Conservation (phyloP, 2,888 invertebrate genomes). For the Acronicta alni region DNA sequence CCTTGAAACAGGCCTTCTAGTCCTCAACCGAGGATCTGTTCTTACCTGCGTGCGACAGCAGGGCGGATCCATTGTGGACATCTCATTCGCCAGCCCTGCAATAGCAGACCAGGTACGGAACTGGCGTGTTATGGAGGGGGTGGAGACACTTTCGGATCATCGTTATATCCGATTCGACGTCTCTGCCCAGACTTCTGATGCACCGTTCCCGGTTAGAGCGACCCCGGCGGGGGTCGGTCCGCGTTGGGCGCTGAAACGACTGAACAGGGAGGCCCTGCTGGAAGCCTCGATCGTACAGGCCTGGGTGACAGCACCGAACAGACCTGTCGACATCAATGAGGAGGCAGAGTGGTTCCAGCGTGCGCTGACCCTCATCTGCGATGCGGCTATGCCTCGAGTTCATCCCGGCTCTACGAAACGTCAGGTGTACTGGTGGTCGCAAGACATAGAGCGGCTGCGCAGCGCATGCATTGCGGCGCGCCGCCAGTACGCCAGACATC, state of each 20-base stretch:
- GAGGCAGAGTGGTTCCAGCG: conserved; percentile 2
- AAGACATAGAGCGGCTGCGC: too few relatives aligned
- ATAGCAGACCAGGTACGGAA: not conserved
- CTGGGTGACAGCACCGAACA: not conserved
- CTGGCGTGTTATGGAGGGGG: not conserved
- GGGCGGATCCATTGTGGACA: not conserved
- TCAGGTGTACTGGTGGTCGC: too few relatives aligned
- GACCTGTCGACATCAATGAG: not conserved
- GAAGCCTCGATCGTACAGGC: conserved; percentile 1
- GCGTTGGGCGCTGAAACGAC: not conserved
- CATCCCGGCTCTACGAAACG: too few relatives aligned
- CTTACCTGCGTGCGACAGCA: too few relatives aligned
- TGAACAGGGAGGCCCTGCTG: not conserved
- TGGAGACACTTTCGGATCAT: not conserved
- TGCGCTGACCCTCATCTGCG: too few relatives aligned
- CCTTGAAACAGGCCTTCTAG: not conserved
- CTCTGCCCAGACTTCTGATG: not conserved
- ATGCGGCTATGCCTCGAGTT: too few relatives aligned
- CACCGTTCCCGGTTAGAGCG: not conserved
- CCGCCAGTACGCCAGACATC: too few relatives aligned
- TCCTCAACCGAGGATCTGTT: too few relatives aligned
- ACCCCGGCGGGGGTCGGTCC: too few relatives aligned
- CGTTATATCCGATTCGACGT: not conserved
- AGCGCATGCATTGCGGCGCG: too few relatives aligned
- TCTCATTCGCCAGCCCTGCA: not conserved